phyloP scores from a whole-genome alignment of 1,140 invertebrate genomes.

The Anastatus disparis region DNA sequence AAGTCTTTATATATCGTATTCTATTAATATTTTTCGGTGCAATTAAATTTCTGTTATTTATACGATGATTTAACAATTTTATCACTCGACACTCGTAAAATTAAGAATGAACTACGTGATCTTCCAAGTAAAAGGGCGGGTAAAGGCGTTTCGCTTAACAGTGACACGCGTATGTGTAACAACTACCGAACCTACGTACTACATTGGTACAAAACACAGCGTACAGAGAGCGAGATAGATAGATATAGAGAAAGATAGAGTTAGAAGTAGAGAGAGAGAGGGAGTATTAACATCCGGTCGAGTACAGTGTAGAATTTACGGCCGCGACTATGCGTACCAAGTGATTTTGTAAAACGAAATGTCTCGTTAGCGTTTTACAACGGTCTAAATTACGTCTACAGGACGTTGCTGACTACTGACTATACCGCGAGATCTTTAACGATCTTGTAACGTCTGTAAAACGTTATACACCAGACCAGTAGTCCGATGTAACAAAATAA shows the following conservation, averaged over 20 bases:
- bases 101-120: not conserved
- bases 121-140: not conserved
- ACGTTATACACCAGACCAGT: conserved; percentile 29
- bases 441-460: conserved; percentile 49
- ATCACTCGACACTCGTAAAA: conserved; percentile 22
- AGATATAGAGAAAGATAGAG: too few species aligned
- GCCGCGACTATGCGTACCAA: conserved; percentile 46
- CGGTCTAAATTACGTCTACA: conserved; percentile 60
- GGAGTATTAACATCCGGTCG: conserved; percentile 60
- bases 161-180: conserved; percentile 7
- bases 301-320: conserved; percentile 54
- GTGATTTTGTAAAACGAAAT: conserved; percentile 63
- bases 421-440: conserved; percentile 60
- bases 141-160: too few species aligned
- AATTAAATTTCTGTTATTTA: not conserved
- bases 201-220: conserved; percentile 8
- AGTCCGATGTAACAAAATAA: too few species aligned
- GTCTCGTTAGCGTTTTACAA: conserved; percentile 64
- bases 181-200: conserved; percentile 25
- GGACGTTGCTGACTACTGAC: conserved; percentile 43
- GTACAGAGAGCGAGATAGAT: too few species aligned
- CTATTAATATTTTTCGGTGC: too few species aligned
- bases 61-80: conserved; percentile 8
- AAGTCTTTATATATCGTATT: too few species aligned
- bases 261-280: not conserved